Evolutionary conservation across 2,888 invertebrate species (phyloP).

Genomic region (Epistrophe grossulariae): DNA sequence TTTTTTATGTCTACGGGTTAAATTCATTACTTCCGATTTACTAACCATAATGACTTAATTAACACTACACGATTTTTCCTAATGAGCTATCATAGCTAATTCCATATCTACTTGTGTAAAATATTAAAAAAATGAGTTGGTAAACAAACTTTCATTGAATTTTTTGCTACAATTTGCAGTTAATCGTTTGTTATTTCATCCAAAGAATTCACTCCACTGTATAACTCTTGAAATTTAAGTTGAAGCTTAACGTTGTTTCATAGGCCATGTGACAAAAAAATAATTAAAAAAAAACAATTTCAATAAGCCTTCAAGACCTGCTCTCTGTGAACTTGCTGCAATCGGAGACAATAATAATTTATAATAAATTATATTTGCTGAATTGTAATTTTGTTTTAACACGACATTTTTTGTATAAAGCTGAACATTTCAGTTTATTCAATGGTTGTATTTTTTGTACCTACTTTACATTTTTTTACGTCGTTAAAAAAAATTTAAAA

Average conservation of each 20-base stretch:
- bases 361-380: constrained; percentile 10
- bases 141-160: too few species aligned
- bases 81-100: too few species aligned
- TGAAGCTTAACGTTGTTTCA: not conserved
- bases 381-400: constrained; percentile 1
- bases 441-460: not conserved
- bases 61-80: not conserved
- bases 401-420: not conserved
- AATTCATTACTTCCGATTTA: too few species aligned
- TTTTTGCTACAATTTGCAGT: not conserved
- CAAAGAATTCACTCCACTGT: not conserved
- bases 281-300: not conserved
- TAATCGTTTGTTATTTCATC: constrained; percentile 4
- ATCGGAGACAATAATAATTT: constrained; percentile 1
- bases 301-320: constrained; percentile 7
- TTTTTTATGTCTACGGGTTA: too few species aligned
- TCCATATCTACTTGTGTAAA: too few species aligned
- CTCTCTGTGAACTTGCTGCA: not conserved
- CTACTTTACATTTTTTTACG: not conserved
- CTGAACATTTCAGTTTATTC: not conserved
- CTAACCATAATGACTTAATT: too few species aligned
- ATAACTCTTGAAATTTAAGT: not conserved
- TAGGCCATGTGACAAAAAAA: not conserved
- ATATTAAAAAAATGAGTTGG: too few species aligned
- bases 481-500: not conserved